A percentile compares a stretch with the other conserved stretches of the same genome.
Evolutionary conservation across 2,888 invertebrate genomes (phyloP).

Genomic region (Pyralis farinalis): DNA sequence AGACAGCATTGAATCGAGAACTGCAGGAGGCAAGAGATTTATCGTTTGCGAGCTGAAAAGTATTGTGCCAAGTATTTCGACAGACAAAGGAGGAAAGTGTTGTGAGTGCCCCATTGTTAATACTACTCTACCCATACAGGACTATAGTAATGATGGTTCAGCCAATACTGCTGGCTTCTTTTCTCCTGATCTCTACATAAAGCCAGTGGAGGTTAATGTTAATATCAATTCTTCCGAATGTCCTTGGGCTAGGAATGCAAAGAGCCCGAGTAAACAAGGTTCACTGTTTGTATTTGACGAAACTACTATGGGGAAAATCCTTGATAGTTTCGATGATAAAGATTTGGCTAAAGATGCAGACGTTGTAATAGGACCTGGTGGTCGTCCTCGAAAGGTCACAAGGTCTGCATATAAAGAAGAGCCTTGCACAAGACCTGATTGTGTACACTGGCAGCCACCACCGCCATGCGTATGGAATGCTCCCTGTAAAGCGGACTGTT

Average conservation of each 20-base stretch:
- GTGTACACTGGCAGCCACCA: slow-evolving; percentile 64
- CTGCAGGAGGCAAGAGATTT: slow-evolving; percentile 56
- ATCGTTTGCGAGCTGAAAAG: slow-evolving; percentile 72
- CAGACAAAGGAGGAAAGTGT: slow-evolving; percentile 48
- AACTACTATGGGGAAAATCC: slow-evolving; percentile 39
- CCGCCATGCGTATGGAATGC: slow-evolving; percentile 64
- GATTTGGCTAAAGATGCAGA: slow-evolving; percentile 30
- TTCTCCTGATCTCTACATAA: background rate
- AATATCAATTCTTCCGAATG: slow-evolving; percentile 18
- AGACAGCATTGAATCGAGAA: slow-evolving; percentile 28
- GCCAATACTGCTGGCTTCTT: slow-evolving; percentile 18
- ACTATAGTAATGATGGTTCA: slow-evolving; percentile 17
- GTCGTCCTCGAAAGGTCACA: slow-evolving; percentile 30
- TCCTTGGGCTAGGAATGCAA: slow-evolving; percentile 26
- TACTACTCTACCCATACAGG: slow-evolving; percentile 21
- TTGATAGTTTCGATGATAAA: slow-evolving; percentile 43
- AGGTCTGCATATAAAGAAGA: slow-evolving; percentile 38
- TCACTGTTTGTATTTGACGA: slow-evolving; percentile 47
- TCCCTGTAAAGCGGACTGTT: slow-evolving; percentile 70
- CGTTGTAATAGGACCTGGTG: slow-evolving; percentile 26
- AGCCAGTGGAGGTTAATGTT: background rate
- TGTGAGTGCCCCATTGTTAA: slow-evolving; percentile 54
- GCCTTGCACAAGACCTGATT: slow-evolving; percentile 56
- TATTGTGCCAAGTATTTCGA: slow-evolving; percentile 42
- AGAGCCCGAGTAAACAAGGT: slow-evolving; percentile 23